These are phyloP conservation scores for Thecophora atra DNA, from an alignment of 2,888 invertebrate genomes.

Conservation along the genomic window DNA sequence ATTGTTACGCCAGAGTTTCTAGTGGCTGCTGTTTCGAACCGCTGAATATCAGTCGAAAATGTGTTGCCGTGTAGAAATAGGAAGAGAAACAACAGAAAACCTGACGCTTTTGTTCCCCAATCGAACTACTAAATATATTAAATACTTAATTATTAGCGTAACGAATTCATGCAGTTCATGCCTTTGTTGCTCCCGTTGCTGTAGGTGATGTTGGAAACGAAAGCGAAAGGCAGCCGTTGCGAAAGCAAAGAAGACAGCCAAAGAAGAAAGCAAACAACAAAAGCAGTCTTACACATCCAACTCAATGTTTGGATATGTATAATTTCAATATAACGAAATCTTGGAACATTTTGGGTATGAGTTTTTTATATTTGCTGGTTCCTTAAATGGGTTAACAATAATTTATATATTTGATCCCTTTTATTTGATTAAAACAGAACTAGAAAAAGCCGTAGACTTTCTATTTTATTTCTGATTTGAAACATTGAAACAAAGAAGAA, in stretches of 20 bases:
- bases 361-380: no score
- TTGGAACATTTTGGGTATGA: no score
- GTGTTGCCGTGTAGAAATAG: background rate
- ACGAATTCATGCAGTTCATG: constrained; percentile 9
- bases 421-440: no score
- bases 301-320: no score
- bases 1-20: constrained; percentile 21
- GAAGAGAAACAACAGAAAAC: background rate
- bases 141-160: constrained; percentile 21
- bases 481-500: no score
- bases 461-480: no score
- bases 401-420: no score
- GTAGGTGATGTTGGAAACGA: background rate
- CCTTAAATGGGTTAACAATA: no score
- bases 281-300: no score
- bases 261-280: background rate
- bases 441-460: no score
- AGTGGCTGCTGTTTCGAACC: background rate
- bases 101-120: background rate
- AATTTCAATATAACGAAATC: no score
- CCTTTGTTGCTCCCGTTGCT: background rate
- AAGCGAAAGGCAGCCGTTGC: background rate
- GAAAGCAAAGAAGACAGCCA: background rate
- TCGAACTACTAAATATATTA: constrained; percentile 19
- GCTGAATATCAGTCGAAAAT: background rate